Evolutionary conservation across 2,113 vertebrate genomes (phyloP).

Genomic region (Dasyprocta punctata): DNA sequence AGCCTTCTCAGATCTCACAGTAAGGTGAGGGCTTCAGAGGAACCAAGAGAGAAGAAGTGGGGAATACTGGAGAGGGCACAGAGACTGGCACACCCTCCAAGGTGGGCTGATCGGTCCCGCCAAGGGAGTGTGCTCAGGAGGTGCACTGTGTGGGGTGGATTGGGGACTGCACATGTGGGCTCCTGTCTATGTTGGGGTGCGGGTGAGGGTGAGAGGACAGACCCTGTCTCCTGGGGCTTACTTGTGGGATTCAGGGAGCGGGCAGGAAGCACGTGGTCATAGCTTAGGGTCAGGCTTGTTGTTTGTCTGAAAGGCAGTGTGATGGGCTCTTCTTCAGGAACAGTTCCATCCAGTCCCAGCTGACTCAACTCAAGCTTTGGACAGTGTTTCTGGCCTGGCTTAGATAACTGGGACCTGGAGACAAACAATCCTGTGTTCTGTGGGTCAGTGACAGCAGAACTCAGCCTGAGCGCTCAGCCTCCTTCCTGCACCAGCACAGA

Average conservation of each 20-base stretch:
- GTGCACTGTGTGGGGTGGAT: rapidly evolving
- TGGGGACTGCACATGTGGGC: background rate
- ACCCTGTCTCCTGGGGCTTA: background rate
- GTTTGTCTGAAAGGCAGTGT: rapidly evolving
- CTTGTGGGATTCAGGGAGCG: background rate
- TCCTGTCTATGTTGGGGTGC: rapidly evolving
- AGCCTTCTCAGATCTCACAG: background rate
- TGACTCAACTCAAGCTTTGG: background rate
- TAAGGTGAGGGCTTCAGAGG: background rate
- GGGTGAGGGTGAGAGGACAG: background rate
- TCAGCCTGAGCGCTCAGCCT: rapidly evolving
- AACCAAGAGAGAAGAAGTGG: background rate
- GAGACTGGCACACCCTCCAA: no score
- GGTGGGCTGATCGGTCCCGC: background rate
- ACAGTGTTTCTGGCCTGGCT: background rate
- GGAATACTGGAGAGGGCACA: background rate
- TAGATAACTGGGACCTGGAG: background rate
- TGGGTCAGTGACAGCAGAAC: background rate
- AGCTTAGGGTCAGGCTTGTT: no score
- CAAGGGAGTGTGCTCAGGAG: background rate
- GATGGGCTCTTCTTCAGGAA: background rate
- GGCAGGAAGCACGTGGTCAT: no score
- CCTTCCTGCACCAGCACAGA: background rate
- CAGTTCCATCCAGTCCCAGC: rapidly evolving
- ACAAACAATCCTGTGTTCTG: background rate